Evolutionary conservation across 2,113 vertebrate genomes (phyloP), one percentile per base, ranked within the genome.

Genomic region (Ellobius talpinus): DNA sequence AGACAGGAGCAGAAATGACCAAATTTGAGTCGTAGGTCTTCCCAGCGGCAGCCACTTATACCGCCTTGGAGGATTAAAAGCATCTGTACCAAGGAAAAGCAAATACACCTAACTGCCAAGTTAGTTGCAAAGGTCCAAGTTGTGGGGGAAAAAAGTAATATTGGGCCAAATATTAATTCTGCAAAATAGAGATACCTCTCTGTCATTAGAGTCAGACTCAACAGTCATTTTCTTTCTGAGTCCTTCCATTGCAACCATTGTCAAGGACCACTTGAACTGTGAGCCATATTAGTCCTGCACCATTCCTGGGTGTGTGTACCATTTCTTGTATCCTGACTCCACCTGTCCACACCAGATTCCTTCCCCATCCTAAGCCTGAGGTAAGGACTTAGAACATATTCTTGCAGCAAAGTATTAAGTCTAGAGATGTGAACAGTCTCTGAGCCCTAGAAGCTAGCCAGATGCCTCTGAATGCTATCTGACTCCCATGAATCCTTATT

Each of bases 221-320:
- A n/a, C 9, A 39, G 36, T 2, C 33, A 2, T 17, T 50, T 23
- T 47, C 45, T 33, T 36, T 10, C 58, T 61, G 73, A 29, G 1
- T 11, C 50, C 61, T 50, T 87, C 58, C 17, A 12, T 50, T 11
- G 21, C 33, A 26, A 3, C 45, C 6, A 23, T 42, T 70, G 16
- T 21, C 74, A 9, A 65, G 21, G 47, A 39, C 0, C 17, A 26
- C 76, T 45, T 29, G 7, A 72, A 36, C 26, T 82, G 61, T 7
- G 39, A 0, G 7, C 29, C 10, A 9, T 2, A 33, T 1, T 72
- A n/a, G 33, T 47, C 50, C 1, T 36, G 16, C 7, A 17, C 7
- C 77, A 16, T 5, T 33, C 23, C 45, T 23, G 29, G 8, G 36
- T 12, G 13, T 33, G 0, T 39, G 55, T 10, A 13, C 21, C 8